phyloP scores from a whole-genome alignment of 2,888 invertebrate genomes.

The Archips xylosteana region DNA sequence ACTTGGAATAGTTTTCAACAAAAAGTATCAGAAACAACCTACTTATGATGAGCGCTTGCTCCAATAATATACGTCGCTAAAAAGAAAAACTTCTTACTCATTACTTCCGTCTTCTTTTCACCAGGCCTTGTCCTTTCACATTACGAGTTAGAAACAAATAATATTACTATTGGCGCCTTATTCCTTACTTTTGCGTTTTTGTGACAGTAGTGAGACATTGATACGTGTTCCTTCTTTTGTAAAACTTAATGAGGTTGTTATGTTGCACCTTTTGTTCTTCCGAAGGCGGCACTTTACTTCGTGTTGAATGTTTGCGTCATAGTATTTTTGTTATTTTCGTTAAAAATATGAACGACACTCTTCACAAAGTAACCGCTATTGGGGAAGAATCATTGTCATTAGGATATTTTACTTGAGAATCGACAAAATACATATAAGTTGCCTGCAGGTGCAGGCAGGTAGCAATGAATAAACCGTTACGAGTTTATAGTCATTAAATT shows the following conservation, averaged over 20 bases:
- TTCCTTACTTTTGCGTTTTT: conserved; percentile 19
- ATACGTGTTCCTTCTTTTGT: background rate
- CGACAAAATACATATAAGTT: too few species aligned
- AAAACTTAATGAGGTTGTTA: background rate
- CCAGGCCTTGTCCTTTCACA: conserved; percentile 11
- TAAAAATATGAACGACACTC: too few species aligned
- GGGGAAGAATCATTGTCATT: too few species aligned
- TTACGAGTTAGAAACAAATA: conserved; percentile 30
- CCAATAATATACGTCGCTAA: conserved; percentile 1
- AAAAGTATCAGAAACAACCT: background rate
- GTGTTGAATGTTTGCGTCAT: background rate
- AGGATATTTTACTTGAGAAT: too few species aligned
- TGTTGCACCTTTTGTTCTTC: background rate
- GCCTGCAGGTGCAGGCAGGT: too few species aligned
- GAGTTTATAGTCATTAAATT: too few species aligned
- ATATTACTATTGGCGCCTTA: conserved; percentile 11
- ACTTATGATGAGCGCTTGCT: background rate
- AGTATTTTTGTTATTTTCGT: background rate
- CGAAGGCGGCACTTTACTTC: background rate
- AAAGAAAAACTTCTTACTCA: conserved; percentile 24
- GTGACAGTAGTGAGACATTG: conserved; percentile 7
- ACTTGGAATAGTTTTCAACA: background rate
- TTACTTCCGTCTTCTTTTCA: conserved; percentile 13
- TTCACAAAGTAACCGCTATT: too few species aligned
- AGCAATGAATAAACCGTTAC: too few species aligned